Base-by-base conservation (phyloP, 2,888 invertebrate species). In the Phalangium opilio region DNA sequence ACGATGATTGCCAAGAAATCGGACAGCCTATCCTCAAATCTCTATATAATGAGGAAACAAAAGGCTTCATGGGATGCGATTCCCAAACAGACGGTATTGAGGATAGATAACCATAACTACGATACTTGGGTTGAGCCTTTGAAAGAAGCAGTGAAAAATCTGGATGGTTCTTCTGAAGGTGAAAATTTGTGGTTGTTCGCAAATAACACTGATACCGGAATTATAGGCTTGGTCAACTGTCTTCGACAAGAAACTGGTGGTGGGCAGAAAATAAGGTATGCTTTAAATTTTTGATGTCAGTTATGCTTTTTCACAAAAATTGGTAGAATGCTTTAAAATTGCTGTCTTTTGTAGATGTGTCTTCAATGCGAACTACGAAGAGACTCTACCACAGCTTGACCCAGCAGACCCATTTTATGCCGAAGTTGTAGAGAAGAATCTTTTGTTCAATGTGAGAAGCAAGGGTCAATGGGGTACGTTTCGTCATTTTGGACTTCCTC, bases 171-270 rank as follows among this genome's bases (percentile, higher is more conserved):
- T 17, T 60, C 63, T 17, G 62, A 61, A 27, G 73, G 62, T 48
- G 61, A 65, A 48, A 67, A 66, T 41, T 58, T 73, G 35, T 72
- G 72, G 72, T 58, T 85, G 33, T 76, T 81, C 45, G 74, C 79
- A 49, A 77, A 79, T 39, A 76, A 79, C 58, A 73, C 78, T 50
- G 64, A 73, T 21, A 74, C 75, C 63, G 95, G 96, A 12, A 73
- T 85, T 54, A 72, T 91, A 48, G 96, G 96, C 41, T 73, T 98
- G 63, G 79, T 83, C 61, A 82, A 87, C 63, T 98, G 96, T 66
- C 73, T 96, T 56, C 80, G 81, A 60, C 78, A 77, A 59, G 95
- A 95, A 72, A 75, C 81, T 7, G 89, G 87, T 54, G 90, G 90
- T 17, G 70, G 90, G 17, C 69, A 73, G 49, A 77, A 77, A 58